phyloP scores from a whole-genome alignment of 2,888 invertebrate species.

The Candidula unifasciata region DNA sequence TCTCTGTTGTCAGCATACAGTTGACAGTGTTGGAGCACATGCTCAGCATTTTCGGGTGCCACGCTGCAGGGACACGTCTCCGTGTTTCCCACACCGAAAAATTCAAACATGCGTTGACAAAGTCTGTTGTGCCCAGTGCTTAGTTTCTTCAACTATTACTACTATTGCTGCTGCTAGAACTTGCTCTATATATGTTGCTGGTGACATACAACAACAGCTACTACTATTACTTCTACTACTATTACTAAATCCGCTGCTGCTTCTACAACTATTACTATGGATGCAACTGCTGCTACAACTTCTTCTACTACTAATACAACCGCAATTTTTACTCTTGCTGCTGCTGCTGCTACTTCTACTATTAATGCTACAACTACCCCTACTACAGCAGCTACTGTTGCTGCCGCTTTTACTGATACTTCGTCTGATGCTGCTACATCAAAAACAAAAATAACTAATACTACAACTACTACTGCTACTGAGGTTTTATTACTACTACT shows the following conservation, averaged over 20 bases:
- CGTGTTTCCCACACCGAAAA: no score
- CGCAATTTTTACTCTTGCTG: conserved; percentile 8
- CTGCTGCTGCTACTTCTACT: conserved; percentile 20
- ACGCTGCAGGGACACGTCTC: no score
- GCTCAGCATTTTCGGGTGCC: no score
- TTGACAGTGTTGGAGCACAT: no score
- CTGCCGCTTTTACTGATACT: neutral
- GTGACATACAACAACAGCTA: neutral
- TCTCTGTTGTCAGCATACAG: no score
- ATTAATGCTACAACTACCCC: conserved; percentile 11
- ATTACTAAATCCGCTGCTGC: conserved; percentile 21
- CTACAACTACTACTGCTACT: neutral
- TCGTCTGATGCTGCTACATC: neutral
- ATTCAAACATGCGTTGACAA: no score
- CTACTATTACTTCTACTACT: conserved; percentile 33
- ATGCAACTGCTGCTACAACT: conserved; percentile 34
- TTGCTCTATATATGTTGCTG: neutral
- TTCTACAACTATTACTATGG: conserved; percentile 18
- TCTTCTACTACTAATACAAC: conserved; percentile 25
- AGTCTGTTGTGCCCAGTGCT: no score
- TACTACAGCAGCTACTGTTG: conserved; percentile 6
- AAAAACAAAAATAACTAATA: neutral
- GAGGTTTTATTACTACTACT: neutral
- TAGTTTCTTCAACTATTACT: neutral
- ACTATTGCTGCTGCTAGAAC: neutral